A percentile compares a stretch with the other conserved stretches of the same genome.
phyloP scores from a whole-genome alignment of 2,113 vertebrate species.

The Seriola aureovittata region DNA sequence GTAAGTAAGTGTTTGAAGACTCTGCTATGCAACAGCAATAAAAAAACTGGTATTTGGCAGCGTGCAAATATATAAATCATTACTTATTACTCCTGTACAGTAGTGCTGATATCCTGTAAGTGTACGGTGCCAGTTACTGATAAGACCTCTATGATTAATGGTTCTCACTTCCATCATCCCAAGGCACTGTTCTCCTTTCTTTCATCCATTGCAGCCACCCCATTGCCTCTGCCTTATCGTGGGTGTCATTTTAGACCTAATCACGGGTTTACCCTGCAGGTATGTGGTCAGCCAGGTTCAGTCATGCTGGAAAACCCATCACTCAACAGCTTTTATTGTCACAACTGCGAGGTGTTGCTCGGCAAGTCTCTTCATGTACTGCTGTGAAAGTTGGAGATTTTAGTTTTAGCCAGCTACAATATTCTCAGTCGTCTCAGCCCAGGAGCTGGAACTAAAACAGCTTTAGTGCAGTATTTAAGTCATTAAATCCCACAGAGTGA shows the following conservation, averaged over 20 bases:
- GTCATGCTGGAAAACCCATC: constrained; percentile 69
- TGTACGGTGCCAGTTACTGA: constrained; percentile 22
- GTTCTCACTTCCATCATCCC: constrained; percentile 25
- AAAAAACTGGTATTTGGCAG: constrained; percentile 1
- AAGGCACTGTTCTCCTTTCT: constrained; percentile 7
- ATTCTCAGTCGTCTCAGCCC: constrained; percentile 20
- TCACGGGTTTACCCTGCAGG: constrained; percentile 73
- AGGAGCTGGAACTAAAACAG: constrained; percentile 29
- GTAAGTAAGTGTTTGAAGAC: not conserved
- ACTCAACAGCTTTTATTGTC: constrained; percentile 64
- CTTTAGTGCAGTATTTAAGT: constrained; percentile 44
- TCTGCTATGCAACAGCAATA: not conserved
- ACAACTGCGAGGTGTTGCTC: constrained; percentile 50
- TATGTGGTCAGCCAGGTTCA: constrained; percentile 77
- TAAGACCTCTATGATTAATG: constrained; percentile 44
- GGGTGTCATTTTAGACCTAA: constrained; percentile 66
- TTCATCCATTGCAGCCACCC: constrained; percentile 12
- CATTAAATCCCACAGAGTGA: constrained; percentile 51
- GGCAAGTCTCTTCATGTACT: constrained; percentile 67
- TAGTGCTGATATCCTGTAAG: not conserved
- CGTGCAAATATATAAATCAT: constrained; percentile 1
- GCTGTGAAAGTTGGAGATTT: constrained; percentile 51
- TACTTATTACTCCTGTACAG: not conserved
- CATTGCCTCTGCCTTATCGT: constrained; percentile 35
- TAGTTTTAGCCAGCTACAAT: not conserved